Base-by-base conservation (phyloP, 2,888 invertebrate species). In the Sphaerophoria rueppellii region DNA sequence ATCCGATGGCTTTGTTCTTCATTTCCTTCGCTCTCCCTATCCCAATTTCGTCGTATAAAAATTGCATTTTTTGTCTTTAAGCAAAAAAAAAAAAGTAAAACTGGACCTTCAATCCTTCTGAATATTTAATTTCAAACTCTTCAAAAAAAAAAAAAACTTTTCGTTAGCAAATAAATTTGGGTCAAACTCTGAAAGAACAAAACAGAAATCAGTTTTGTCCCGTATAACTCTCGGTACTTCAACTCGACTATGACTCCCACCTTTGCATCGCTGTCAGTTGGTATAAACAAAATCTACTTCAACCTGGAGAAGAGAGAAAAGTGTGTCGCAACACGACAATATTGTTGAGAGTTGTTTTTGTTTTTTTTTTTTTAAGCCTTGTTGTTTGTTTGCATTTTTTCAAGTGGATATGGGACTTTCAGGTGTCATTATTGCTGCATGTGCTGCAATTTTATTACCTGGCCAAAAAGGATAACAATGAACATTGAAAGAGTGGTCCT, bases 51-150 rank as follows among this genome's bases (percentile, higher is more conserved):
- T 3, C 0, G 7, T 4, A 35, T n/a, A 48, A 14, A 46, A 52
- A 74, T 46, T 52, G 52, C 70, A 57, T 58, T 57, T 71, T 70
- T 52, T n/a, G 35, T 60, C 40, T 12, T 60, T 11, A 6, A 40
- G 40, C 12, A 12, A 24, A 16, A 60, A 74, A 11, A 48, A 57
- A 57, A 34, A 46, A 40, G 24, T 24, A 24, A 40, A 34, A 6
- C 9, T 24, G 60, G 63, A 78, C 78, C 70, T 80, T 74, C 70
- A 75, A 70, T 75, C 63, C 70, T 65, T 52, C 48, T 82, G 74
- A 69, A 82, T 82, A 74, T 78, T 82, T 79, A 82, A 79, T 82
- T 78, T 48, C 52, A 63, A 65, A 65, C 78, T 82, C 69, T 82
- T 71, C 69, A 70, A 37, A 82, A 71, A 78, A 54, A 79, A 78